phyloP scores from a whole-genome alignment of 2,888 invertebrate genomes.

The Agrilus biguttatus region DNA sequence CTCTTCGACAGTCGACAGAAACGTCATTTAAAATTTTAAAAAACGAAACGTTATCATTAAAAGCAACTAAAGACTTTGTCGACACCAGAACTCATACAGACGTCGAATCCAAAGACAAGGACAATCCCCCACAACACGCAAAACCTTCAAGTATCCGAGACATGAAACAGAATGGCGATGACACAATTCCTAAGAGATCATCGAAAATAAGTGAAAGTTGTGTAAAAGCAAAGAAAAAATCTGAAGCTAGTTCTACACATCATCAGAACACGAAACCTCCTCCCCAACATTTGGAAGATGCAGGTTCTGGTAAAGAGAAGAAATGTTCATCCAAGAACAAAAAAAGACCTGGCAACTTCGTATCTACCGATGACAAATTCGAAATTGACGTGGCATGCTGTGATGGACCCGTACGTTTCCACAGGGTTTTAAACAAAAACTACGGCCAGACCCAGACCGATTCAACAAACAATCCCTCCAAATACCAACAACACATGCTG shows the following conservation, averaged over 20 bases:
- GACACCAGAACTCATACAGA: neutral
- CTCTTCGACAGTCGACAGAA: slow-evolving; percentile 23
- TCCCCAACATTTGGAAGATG: neutral
- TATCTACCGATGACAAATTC: slow-evolving; percentile 33
- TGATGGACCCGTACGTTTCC: slow-evolving; percentile 80
- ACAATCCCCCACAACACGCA: neutral
- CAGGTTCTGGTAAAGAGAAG: slow-evolving; percentile 6
- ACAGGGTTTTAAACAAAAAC: slow-evolving; percentile 70
- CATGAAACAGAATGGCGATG: neutral
- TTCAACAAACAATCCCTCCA: slow-evolving; percentile 11
- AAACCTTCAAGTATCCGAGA: neutral
- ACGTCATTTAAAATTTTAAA: slow-evolving; percentile 20
- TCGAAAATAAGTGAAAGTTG: neutral
- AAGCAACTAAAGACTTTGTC: no score
- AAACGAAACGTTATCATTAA: neutral
- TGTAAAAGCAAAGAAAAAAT: slow-evolving; percentile 1
- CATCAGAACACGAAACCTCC: neutral
- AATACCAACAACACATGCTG: slow-evolving; percentile 2
- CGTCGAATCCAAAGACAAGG: slow-evolving; percentile 4
- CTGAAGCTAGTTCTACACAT: neutral
- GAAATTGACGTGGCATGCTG: slow-evolving; percentile 81
- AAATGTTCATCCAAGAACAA: slow-evolving; percentile 7
- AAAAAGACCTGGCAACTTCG: slow-evolving; percentile 5
- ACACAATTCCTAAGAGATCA: neutral
- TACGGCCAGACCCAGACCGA: slow-evolving; percentile 36